A percentile compares a stretch with the other conserved stretches of the same genome.
Evolutionary conservation across 2,888 invertebrate species (phyloP).

Genomic region (Sarcophaga caerulescens): DNA sequence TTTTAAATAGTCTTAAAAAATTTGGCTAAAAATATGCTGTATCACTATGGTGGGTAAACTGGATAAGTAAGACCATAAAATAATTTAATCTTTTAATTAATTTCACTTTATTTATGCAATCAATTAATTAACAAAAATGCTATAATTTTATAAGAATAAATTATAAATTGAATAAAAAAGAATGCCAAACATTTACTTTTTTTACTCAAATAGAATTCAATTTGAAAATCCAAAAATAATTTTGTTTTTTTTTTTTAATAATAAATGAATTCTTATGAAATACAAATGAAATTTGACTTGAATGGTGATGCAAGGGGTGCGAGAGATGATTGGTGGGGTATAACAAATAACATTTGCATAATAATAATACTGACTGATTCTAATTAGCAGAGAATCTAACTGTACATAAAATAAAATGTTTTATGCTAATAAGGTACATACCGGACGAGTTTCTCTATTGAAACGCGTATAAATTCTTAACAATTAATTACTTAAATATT

Average conservation of each 20-base stretch:
- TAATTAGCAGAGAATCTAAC: conserved; percentile 34
- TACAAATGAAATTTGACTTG: not conserved
- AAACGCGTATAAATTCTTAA: not conserved
- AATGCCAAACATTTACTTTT: not conserved
- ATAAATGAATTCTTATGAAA: conserved; percentile 30
- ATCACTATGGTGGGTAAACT: not conserved
- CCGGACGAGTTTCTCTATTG: conserved; percentile 36
- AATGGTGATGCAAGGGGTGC: not conserved
- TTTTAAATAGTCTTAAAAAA: not conserved
- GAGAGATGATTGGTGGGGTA: conserved; percentile 16
- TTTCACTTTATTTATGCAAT: too few species aligned
- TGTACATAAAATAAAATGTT: conserved; percentile 34
- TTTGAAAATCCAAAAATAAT: not conserved
- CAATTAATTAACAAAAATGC: too few species aligned
- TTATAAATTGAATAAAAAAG: not conserved
- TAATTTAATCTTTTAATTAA: not conserved
- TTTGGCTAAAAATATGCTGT: conserved; percentile 5
- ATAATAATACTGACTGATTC: conserved; percentile 54
- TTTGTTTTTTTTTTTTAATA: conserved; percentile 10
- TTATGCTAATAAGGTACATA: conserved; percentile 62
- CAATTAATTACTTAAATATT: conserved; percentile 11
- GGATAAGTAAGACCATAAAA: not conserved
- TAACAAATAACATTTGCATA: conserved; percentile 35
- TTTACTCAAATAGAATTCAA: too few species aligned
- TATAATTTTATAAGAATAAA: too few species aligned